phyloP scores from a whole-genome alignment of 2,113 vertebrate species.

The Electrona antarctica region DNA sequence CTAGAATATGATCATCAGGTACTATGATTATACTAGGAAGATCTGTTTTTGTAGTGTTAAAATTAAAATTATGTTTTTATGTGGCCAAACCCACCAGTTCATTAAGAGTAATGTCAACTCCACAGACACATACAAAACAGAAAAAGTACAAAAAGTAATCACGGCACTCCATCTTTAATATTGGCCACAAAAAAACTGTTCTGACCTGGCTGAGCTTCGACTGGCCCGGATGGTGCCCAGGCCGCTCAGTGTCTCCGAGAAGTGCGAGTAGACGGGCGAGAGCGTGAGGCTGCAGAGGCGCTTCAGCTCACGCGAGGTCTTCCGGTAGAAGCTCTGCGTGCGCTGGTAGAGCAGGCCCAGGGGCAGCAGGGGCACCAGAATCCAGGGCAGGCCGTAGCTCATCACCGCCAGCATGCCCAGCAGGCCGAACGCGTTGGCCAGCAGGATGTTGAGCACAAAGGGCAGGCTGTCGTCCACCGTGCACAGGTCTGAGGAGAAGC shows the following conservation, averaged over 20 bases:
- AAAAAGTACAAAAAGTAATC: no score
- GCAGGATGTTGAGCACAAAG: constrained; percentile 92
- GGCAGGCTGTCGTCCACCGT: constrained; percentile 89
- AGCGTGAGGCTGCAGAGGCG: constrained; percentile 90
- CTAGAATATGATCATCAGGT: no score
- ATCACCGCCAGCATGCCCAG: constrained; percentile 89
- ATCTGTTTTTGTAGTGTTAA: no score
- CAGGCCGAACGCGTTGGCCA: constrained; percentile 84
- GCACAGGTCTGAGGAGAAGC: constrained; percentile 95
- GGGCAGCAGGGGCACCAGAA: constrained; percentile 83
- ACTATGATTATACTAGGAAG: no score
- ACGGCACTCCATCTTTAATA: no score
- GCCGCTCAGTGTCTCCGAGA: constrained; percentile 91
- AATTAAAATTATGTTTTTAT: no score
- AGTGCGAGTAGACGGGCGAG: constrained; percentile 94
- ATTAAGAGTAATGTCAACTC: no score
- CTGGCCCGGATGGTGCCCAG: constrained; percentile 88
- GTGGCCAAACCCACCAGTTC: no score
- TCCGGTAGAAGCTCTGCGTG: constrained; percentile 87
- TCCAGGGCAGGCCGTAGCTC: constrained; percentile 89
- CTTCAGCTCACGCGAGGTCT: constrained; percentile 91
- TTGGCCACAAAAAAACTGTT: background rate
- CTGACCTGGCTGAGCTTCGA: constrained; percentile 82
- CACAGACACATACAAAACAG: no score
- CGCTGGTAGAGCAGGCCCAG: constrained; percentile 83